Conservation (phyloP, 2,888 invertebrate species). For the Cryptocephalus moraei region DNA sequence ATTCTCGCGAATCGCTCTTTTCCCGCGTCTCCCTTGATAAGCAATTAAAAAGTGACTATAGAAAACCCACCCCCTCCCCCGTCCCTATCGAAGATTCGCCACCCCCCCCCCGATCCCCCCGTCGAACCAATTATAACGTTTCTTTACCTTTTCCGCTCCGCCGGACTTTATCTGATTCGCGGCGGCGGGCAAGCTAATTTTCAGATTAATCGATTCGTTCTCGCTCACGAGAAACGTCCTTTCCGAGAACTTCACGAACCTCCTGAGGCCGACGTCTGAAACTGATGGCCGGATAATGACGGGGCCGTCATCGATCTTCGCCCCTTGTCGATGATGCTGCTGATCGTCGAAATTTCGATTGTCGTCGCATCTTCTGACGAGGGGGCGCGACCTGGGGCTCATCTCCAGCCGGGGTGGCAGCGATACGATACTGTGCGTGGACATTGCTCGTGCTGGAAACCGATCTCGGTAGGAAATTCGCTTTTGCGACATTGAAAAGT, state of each 20-base stretch:
- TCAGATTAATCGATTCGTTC: conserved; percentile 31
- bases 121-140: neutral
- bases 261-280: conserved; percentile 1
- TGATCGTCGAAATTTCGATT: neutral
- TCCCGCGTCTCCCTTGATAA: too few relatives aligned
- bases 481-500: too few relatives aligned
- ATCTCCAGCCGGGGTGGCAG: conserved; percentile 28
- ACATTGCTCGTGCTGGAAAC: conserved; percentile 18
- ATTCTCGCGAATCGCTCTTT: too few relatives aligned
- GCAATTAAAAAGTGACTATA: too few relatives aligned
- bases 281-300: conserved; percentile 1
- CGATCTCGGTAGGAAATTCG: too few relatives aligned
- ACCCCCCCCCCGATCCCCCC: too few relatives aligned
- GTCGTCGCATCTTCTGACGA: conserved; percentile 3
- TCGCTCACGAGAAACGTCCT: conserved; percentile 26
- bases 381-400: conserved; percentile 23
- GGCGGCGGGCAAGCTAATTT: conserved; percentile 31
- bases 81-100: too few relatives aligned
- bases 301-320: conserved; percentile 3
- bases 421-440: conserved; percentile 29
- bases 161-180: conserved; percentile 22
- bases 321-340: too few relatives aligned
- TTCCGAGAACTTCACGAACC: conserved; percentile 28
- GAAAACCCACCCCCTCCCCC: too few relatives aligned
- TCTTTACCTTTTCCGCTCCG: conserved; percentile 24